Evolutionary conservation across 1,140 invertebrate species (phyloP).

Genomic region (Apocrypta bakeri): DNA sequence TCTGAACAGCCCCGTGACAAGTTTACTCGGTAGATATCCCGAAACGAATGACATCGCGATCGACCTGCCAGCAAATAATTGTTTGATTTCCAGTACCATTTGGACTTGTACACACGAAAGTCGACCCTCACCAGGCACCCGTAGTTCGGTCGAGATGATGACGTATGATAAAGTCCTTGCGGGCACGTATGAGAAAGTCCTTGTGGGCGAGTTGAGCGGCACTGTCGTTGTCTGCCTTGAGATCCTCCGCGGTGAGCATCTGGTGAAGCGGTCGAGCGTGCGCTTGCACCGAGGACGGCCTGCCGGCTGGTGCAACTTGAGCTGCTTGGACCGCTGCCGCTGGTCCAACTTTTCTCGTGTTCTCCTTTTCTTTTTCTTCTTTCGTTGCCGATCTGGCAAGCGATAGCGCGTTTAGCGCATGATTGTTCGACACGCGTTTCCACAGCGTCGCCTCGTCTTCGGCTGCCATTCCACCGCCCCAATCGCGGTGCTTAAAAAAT

Average conservation of each 20-base stretch:
- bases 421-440: slow-evolving; percentile 91
- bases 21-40: too few species aligned
- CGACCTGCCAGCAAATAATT: too few species aligned
- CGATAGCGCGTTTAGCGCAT: slow-evolving; percentile 90
- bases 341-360: slow-evolving; percentile 81
- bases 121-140: slow-evolving; percentile 76
- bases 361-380: slow-evolving; percentile 91
- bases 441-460: slow-evolving; percentile 85
- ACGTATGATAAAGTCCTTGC: slow-evolving; percentile 77
- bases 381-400: slow-evolving; percentile 88
- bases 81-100: too few species aligned
- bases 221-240: slow-evolving; percentile 71
- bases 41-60: too few species aligned
- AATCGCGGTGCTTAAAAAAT: slow-evolving; percentile 89
- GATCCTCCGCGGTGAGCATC: slow-evolving; percentile 61
- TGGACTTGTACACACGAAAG: too few species aligned
- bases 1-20: too few species aligned
- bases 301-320: slow-evolving; percentile 66
- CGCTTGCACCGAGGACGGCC: slow-evolving; percentile 70
- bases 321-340: slow-evolving; percentile 58
- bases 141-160: slow-evolving; percentile 84
- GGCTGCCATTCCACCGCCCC: slow-evolving; percentile 89
- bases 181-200: slow-evolving; percentile 75
- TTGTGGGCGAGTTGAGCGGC: slow-evolving; percentile 71
- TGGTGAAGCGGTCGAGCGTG: slow-evolving; percentile 68